phyloP scores from a whole-genome alignment of 2,888 invertebrate species.

The Chloroclystis v-ata region DNA sequence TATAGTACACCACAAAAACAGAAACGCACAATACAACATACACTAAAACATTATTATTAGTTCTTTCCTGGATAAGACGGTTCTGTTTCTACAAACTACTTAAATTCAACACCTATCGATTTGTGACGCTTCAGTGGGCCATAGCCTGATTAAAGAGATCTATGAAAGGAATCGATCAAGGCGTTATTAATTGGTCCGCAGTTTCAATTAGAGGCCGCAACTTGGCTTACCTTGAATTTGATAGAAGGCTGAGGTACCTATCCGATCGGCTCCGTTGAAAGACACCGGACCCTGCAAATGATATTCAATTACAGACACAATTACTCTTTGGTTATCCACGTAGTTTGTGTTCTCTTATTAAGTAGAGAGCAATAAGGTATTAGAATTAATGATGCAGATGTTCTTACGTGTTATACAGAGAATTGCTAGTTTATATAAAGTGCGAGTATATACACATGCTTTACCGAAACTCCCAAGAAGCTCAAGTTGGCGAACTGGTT shows the following conservation, averaged over 20 bases:
- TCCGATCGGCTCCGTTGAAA: slow-evolving; percentile 91
- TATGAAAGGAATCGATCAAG: slow-evolving; percentile 6
- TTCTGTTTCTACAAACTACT: too few species aligned
- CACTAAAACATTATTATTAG: too few species aligned
- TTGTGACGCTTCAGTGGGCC: slow-evolving; percentile 1
- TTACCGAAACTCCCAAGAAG: slow-evolving; percentile 92
- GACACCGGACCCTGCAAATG: slow-evolving; percentile 89
- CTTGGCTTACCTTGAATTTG: slow-evolving; percentile 87
- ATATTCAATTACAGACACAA: background rate
- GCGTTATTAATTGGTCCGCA: slow-evolving; percentile 9
- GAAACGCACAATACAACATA: too few species aligned
- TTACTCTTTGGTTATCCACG: too few species aligned
- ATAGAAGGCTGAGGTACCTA: slow-evolving; percentile 91
- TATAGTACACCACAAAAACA: too few species aligned
- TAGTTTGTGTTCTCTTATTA: too few species aligned
- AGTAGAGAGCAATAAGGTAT: too few species aligned
- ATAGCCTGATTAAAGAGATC: slow-evolving; percentile 1
- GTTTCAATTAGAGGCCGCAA: slow-evolving; percentile 1
- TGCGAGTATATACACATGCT: too few species aligned
- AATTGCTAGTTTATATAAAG: too few species aligned
- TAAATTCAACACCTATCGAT: background rate
- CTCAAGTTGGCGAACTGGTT: slow-evolving; percentile 84
- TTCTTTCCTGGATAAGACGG: too few species aligned
- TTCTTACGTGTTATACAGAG: too few species aligned
- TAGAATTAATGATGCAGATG: too few species aligned